Evolutionary conservation across 2,113 vertebrate genomes (phyloP), one percentile per base, ranked within the genome.

Genomic region (Colistium nudipinnis): DNA sequence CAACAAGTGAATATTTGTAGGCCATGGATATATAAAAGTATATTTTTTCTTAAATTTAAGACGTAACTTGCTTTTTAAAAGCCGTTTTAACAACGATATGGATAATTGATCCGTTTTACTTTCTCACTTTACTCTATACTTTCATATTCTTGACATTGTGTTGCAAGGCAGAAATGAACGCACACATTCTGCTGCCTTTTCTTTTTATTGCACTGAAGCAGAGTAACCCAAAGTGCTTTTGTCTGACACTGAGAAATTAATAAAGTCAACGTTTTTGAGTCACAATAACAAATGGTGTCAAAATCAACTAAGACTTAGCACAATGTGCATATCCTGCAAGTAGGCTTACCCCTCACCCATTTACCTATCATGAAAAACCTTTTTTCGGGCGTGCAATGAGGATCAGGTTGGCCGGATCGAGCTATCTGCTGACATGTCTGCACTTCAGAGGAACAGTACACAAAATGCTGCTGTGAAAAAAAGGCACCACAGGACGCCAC

Each of bases 131-230:
- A n/a, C n/a, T n/a, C n/a, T n/a, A n/a, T n/a, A n/a, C n/a, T n/a
- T n/a, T n/a, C n/a, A n/a, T n/a, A n/a, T n/a, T n/a, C n/a, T n/a
- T n/a, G n/a, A n/a, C n/a, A n/a, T n/a, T n/a, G n/a, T n/a, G n/a
- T n/a, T n/a, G n/a, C n/a, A n/a, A n/a, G n/a, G 14, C 35, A 19
- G 4, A 45, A 45, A 45, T n/a, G 31, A 55, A 1, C 41, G 5
- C 35, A 69, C 68, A 39, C 6, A 1, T 13, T 24, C 10, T 1
- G 6, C 11, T 45, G 28, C 44, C 11, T 62, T 55, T 68, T 57
- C 16, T 24, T 63, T 74, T 74, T 79, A 69, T 74, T 73, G 62
- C 56, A 36, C 48, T 1, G 0, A 27, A 60, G n/a, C 17, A 27
- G 6, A 12, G 16, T 28, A 25, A 53, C 41, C 49, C 41, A 64